Evolutionary conservation across 2,888 invertebrate genomes (phyloP).

Genomic region (Eulithis testata): DNA sequence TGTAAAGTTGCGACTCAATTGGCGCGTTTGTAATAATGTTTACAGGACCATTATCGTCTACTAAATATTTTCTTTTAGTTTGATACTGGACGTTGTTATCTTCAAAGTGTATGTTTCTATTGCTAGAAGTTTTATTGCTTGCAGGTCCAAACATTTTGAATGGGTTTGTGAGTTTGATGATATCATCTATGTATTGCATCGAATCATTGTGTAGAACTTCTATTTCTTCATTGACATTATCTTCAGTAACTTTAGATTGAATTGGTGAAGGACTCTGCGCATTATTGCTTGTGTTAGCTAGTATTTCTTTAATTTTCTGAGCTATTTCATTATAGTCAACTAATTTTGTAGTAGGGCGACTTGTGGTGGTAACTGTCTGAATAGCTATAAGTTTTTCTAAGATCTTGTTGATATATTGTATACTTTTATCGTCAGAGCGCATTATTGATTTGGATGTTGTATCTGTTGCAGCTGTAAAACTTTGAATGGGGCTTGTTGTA

Average conservation of each 20-base stretch:
- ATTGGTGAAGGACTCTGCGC: not conserved
- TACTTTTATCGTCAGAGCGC: conserved; percentile 25
- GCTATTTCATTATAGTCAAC: conserved; percentile 33
- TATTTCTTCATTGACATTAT: conserved; percentile 6
- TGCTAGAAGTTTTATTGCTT: conserved; percentile 2
- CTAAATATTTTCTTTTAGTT: conserved; percentile 8
- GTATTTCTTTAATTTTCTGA: conserved; percentile 39
- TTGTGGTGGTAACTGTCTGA: conserved; percentile 36
- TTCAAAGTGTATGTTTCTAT: conserved; percentile 9
- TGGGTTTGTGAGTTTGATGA: conserved; percentile 3
- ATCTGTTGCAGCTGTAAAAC: not conserved
- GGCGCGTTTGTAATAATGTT: conserved; percentile 8
- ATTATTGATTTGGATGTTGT: not conserved
- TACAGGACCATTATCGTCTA: not conserved
- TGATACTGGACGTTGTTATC: conserved; percentile 15
- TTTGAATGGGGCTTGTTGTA: conserved; percentile 12
- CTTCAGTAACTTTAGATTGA: not conserved
- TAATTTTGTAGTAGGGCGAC: conserved; percentile 29
- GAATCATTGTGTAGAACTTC: conserved; percentile 14
- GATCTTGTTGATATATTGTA: conserved; percentile 48
- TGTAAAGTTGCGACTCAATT: conserved; percentile 4
- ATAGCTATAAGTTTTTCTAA: conserved; percentile 48
- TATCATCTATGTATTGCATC: conserved; percentile 10
- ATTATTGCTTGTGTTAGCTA: conserved; percentile 22
- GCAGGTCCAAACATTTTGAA: conserved; percentile 6